Conservation (phyloP, 2,113 vertebrate genomes). For the Equus quagga region DNA sequence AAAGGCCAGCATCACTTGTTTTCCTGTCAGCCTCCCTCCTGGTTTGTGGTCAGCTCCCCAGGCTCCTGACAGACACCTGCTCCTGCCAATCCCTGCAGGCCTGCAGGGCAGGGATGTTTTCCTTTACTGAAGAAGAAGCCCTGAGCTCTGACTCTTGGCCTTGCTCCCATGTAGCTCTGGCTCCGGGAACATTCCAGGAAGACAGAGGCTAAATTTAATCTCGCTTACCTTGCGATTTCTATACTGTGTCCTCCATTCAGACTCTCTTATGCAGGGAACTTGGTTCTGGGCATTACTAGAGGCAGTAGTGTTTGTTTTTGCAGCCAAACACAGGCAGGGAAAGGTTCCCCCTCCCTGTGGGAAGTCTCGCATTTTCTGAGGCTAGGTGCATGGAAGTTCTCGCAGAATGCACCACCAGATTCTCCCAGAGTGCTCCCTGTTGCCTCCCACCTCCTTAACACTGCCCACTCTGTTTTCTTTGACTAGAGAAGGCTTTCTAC, state of each 20-base stretch:
- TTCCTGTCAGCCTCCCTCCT: neutral
- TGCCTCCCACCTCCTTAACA: neutral
- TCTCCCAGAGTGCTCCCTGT: neutral
- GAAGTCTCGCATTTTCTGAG: neutral
- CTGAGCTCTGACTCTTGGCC: conserved; percentile 21
- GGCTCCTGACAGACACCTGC: neutral
- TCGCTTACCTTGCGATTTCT: conserved; percentile 51
- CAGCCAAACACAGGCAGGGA: neutral
- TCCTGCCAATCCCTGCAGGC: neutral
- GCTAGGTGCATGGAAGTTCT: neutral
- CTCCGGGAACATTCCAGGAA: conserved; percentile 49
- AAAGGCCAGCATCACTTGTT: neutral
- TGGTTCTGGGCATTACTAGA: conserved; percentile 29
- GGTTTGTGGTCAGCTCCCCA: neutral
- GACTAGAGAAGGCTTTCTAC: neutral
- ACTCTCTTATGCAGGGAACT: neutral
- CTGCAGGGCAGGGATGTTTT: neutral
- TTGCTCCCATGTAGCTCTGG: neutral
- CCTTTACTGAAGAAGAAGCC: conserved; percentile 31
- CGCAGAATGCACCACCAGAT: neutral
- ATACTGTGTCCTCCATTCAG: conserved; percentile 32
- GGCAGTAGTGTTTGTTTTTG: neutral
- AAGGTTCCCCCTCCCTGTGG: neutral
- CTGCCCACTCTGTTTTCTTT: neutral
- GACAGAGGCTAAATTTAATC: conserved; percentile 67